Evolutionary conservation across 1,140 invertebrate species (phyloP).

Genomic region (Aradophagus sp.): DNA sequence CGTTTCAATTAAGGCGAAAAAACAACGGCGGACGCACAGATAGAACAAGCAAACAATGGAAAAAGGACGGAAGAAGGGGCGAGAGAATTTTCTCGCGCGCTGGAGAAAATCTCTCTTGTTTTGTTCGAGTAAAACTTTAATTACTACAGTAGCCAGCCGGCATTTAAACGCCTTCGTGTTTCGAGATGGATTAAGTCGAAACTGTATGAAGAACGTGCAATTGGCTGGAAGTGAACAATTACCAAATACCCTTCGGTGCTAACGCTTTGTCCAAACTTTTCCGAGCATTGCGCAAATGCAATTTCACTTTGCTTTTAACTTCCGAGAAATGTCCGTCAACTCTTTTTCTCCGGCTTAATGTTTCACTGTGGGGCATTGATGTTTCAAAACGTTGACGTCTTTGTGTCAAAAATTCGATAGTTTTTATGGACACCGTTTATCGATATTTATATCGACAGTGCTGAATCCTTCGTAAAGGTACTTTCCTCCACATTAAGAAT

Average conservation of each 20-base stretch:
- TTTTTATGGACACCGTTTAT: too few species aligned
- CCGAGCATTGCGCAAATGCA: slow-evolving; percentile 31
- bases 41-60: background rate
- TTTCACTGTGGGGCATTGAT: too few species aligned
- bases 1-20: slow-evolving; percentile 30
- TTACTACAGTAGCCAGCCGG: slow-evolving; percentile 47
- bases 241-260: slow-evolving; percentile 37
- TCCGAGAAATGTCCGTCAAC: too few species aligned
- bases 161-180: slow-evolving; percentile 54
- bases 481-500: too few species aligned
- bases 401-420: too few species aligned
- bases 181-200: slow-evolving; percentile 56
- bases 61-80: too few species aligned
- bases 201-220: slow-evolving; percentile 58
- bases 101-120: slow-evolving; percentile 47
- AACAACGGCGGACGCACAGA: background rate
- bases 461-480: too few species aligned
- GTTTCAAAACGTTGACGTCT: too few species aligned
- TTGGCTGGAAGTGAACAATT: slow-evolving; percentile 60
- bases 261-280: slow-evolving; percentile 50
- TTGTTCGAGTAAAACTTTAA: slow-evolving; percentile 57
- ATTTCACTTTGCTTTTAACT: slow-evolving; percentile 8
- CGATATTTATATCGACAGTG: too few species aligned
- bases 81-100: slow-evolving; percentile 10
- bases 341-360: too few species aligned